Conservation (phyloP, 1,140 invertebrate species). For the Harlomillsia oculata region DNA sequence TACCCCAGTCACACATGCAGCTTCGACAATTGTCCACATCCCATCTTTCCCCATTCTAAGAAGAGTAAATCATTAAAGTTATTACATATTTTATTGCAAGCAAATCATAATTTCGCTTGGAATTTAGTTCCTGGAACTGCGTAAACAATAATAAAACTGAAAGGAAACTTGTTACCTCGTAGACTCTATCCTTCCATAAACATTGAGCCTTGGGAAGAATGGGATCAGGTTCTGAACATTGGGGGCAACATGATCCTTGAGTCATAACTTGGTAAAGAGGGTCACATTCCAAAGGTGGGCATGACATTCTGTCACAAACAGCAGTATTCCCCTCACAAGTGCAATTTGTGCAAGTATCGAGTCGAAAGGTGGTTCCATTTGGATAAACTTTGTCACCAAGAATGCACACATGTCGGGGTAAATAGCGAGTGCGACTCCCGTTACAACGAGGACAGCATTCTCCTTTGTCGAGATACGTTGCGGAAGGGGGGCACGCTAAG, state of each 20-base stretch:
- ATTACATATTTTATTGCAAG: too few relatives aligned
- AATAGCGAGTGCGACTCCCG: slow-evolving; percentile 39
- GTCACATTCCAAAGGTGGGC: slow-evolving; percentile 70
- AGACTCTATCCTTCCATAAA: slow-evolving; percentile 26
- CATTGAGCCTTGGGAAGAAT: slow-evolving; percentile 25
- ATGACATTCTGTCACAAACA: slow-evolving; percentile 63
- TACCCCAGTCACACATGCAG: slow-evolving; percentile 67
- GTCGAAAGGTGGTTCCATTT: slow-evolving; percentile 48
- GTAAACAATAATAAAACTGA: neutral
- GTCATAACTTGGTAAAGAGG: slow-evolving; percentile 54
- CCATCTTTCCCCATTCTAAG: slow-evolving; percentile 75
- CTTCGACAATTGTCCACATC: slow-evolving; percentile 73
- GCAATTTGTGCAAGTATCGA: slow-evolving; percentile 74
- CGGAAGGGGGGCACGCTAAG: slow-evolving; percentile 59
- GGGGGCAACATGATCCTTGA: slow-evolving; percentile 65
- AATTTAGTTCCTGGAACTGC: too few relatives aligned
- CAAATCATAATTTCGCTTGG: too few relatives aligned
- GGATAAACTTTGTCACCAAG: slow-evolving; percentile 55
- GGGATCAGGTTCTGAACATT: slow-evolving; percentile 36
- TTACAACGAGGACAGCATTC: slow-evolving; percentile 76
- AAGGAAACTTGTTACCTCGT: slow-evolving; percentile 22
- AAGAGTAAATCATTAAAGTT: too few relatives aligned
- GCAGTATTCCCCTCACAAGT: slow-evolving; percentile 59
- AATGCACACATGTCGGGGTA: slow-evolving; percentile 47
- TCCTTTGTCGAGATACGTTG: slow-evolving; percentile 54